Base-by-base conservation (phyloP, 2,888 invertebrate species). In the Halictus ligatus region DNA sequence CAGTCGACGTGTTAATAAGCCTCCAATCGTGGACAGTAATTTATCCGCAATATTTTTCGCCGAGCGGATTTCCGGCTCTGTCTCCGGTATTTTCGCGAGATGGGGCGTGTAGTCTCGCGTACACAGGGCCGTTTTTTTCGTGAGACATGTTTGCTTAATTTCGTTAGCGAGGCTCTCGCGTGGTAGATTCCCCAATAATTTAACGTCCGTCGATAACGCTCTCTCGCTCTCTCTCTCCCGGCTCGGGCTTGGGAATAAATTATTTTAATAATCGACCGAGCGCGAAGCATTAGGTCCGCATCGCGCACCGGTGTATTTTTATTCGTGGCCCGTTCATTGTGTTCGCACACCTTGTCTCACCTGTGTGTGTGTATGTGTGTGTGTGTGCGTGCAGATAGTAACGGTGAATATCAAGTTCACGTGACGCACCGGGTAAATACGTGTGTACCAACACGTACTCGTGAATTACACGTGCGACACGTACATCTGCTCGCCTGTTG, bases 401-500 rank as follows among this genome's bases (percentile, higher is more conserved):
- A 85, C 85, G 82, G 82, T 82, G 84, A 88, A 85, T 89, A 89
- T 91, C 88, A 88, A 87, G 85, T 91, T 89, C 85, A 88, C 85
- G 88, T 88, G 89, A 89, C 89, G 86, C 89, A 89, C 80, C 88
- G 72, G 81, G 86, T 81, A 88, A 87, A 88, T 88, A 88, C 83
- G 84, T 87, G 86, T 80, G 85, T 74, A 85, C 81, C 72, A 82
- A 87, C 77, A 91, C 84, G 67, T 35, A 25, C 35, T 29, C 58
- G 67, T 81, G 85, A 86, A 85, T 91, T 91, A 91, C 91, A 91
- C 90, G 89, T 84, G 91, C 88, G 91, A 89, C 88, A 91, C 84
- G 89, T 91, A 91, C 91, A 91, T 91, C 91, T 91, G 91, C 89
- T 89, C 90, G 86, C 84, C 84, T 89, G 88, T 91, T 91, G 91